phyloP scores from a whole-genome alignment of 1,140 invertebrate genomes.

The Drosophila parvula region DNA sequence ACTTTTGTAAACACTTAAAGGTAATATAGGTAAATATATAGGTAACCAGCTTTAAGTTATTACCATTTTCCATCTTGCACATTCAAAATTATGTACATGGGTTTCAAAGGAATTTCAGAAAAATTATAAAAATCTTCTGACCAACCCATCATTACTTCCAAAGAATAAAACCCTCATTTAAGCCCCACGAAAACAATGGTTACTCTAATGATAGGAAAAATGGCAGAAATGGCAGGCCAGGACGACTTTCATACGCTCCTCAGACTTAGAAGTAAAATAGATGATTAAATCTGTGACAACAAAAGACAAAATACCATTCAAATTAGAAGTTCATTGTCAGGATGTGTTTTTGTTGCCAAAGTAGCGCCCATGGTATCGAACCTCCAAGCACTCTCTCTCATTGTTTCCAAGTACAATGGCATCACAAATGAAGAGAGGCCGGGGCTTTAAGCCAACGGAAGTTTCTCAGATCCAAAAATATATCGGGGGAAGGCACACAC shows the following conservation, averaged over 20 bases:
- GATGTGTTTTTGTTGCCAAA: slow-evolving; percentile 72
- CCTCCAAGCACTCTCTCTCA: slow-evolving; percentile 28
- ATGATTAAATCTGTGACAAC: slow-evolving; percentile 79
- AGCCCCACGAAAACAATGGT: slow-evolving; percentile 64
- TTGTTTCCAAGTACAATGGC: slow-evolving; percentile 71
- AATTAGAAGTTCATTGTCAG: slow-evolving; percentile 79
- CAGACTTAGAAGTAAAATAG: slow-evolving; percentile 32
- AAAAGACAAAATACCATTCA: slow-evolving; percentile 79
- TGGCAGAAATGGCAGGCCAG: slow-evolving; percentile 29
- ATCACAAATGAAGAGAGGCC: slow-evolving; percentile 64
- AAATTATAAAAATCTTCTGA: neutral
- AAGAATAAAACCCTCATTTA: slow-evolving; percentile 48
- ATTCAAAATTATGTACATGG: neutral
- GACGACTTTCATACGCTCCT: slow-evolving; percentile 6
- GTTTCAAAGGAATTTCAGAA: neutral
- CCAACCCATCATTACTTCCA: slow-evolving; percentile 11
- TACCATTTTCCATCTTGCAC: too few relatives aligned
- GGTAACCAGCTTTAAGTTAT: neutral
- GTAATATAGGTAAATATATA: too few relatives aligned
- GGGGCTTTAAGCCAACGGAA: slow-evolving; percentile 8
- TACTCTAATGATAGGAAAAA: slow-evolving; percentile 75
- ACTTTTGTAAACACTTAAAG: too few relatives aligned
- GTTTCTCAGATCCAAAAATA: slow-evolving; percentile 16
- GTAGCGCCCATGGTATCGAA: slow-evolving; percentile 44
- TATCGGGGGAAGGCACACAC: neutral